Percentiles rank a stretch among this genome's conserved stretches.
These are phyloP conservation scores for Halictus ligatus DNA, from an alignment of 2,888 invertebrate genomes.

Conservation along the genomic window DNA sequence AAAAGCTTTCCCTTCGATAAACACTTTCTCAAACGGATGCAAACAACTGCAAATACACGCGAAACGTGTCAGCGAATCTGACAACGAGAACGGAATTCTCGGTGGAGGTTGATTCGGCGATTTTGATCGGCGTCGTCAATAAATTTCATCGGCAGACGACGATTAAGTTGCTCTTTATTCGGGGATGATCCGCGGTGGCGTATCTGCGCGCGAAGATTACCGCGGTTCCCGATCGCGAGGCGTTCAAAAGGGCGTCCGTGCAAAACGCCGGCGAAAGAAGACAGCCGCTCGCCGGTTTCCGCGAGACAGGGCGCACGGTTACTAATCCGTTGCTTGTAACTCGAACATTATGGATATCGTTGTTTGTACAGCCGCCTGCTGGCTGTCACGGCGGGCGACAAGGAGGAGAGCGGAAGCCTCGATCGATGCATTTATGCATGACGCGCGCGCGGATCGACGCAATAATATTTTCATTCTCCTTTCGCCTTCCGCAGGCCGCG, in stretches of 20 bases:
- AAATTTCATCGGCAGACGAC: background rate
- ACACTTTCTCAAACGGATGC: no score
- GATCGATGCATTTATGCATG: slow-evolving; percentile 72
- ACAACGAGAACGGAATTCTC: no score
- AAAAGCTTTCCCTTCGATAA: no score
- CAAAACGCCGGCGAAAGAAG: slow-evolving; percentile 22
- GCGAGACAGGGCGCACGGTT: slow-evolving; percentile 58
- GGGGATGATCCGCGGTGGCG: slow-evolving; percentile 12
- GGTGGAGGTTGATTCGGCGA: background rate
- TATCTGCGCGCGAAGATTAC: background rate
- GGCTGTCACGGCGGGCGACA: slow-evolving; percentile 59
- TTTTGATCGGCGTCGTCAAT: background rate
- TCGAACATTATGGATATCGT: slow-evolving; percentile 81
- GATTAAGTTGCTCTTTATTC: background rate
- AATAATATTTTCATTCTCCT: slow-evolving; percentile 81
- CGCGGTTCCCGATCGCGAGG: slow-evolving; percentile 1
- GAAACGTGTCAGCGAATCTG: no score
- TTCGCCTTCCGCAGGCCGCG: slow-evolving; percentile 62
- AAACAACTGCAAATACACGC: no score
- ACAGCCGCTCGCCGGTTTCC: slow-evolving; percentile 2
- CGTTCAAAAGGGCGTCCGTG: background rate
- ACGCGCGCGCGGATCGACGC: slow-evolving; percentile 77
- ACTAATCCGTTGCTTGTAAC: slow-evolving; percentile 76
- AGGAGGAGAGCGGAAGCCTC: slow-evolving; percentile 56
- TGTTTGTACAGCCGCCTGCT: slow-evolving; percentile 81